These are phyloP conservation scores for Anastrepha ludens DNA, from an alignment of 1,140 invertebrate genomes.

Conservation along the genomic window DNA sequence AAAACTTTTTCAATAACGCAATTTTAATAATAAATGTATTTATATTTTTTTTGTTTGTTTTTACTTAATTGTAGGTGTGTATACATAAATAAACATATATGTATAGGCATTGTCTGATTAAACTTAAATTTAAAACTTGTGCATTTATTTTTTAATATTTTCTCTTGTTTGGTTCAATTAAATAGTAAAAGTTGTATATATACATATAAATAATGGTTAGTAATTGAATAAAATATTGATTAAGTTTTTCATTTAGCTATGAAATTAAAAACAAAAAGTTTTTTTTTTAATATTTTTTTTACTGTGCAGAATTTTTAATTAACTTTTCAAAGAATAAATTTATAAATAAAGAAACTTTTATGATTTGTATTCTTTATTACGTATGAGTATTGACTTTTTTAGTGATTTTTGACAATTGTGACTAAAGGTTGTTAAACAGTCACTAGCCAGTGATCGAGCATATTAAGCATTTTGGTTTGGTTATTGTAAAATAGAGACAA, in stretches of 20 bases:
- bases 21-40: neutral
- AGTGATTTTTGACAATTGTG: slow-evolving; percentile 15
- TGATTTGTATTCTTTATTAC: neutral
- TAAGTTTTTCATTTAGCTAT: neutral
- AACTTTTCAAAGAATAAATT: neutral
- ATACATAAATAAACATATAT: neutral
- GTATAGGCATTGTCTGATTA: neutral
- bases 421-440: neutral
- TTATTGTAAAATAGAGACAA: neutral
- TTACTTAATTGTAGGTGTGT: neutral
- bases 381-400: neutral
- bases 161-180: slow-evolving; percentile 42
- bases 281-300: no score
- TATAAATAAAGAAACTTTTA: neutral
- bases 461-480: neutral
- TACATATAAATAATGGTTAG: neutral
- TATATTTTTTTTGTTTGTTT: neutral
- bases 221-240: no score
- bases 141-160: neutral
- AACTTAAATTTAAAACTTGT: neutral
- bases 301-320: no score
- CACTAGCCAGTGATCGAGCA: slow-evolving; percentile 17
- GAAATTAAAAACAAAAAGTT: neutral
- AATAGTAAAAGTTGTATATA: neutral
- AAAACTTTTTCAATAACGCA: neutral